These are phyloP conservation scores for Nomia melanderi DNA, from an alignment of 1,140 invertebrate genomes.

Conservation along the genomic window DNA sequence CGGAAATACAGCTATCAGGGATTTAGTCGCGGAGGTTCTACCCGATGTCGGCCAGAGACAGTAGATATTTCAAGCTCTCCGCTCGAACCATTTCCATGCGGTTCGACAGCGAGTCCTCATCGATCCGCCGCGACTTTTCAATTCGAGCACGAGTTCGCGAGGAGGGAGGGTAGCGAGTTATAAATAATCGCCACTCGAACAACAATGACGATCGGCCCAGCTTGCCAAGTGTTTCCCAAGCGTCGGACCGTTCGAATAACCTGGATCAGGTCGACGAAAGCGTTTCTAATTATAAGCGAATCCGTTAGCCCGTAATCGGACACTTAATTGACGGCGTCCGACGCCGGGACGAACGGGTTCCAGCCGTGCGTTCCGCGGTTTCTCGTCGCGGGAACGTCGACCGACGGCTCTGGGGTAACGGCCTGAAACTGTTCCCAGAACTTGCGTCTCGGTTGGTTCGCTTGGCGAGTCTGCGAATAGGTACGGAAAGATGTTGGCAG, in stretches of 20 bases:
- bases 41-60: no score
- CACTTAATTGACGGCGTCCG: neutral
- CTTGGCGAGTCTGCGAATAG: no score
- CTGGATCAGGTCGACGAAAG: slow-evolving; percentile 10
- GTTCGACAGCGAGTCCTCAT: neutral
- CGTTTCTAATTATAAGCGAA: slow-evolving; percentile 52
- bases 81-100: no score
- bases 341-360: neutral
- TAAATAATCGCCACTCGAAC: slow-evolving; percentile 68
- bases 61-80: no score
- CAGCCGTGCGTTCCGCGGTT: neutral
- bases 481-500: no score
- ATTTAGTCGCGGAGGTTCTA: no score
- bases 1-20: no score
- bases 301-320: slow-evolving; percentile 16
- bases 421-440: no score
- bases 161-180: slow-evolving; percentile 52
- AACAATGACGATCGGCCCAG: slow-evolving; percentile 62
- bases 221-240: slow-evolving; percentile 74
- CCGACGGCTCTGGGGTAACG: no score
- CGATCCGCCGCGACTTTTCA: neutral
- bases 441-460: no score
- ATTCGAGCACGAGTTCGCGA: neutral
- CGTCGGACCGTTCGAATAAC: slow-evolving; percentile 30
- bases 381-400: no score